phyloP scores from a whole-genome alignment of 2,113 vertebrate genomes.

The Heptranchias perlo region DNA sequence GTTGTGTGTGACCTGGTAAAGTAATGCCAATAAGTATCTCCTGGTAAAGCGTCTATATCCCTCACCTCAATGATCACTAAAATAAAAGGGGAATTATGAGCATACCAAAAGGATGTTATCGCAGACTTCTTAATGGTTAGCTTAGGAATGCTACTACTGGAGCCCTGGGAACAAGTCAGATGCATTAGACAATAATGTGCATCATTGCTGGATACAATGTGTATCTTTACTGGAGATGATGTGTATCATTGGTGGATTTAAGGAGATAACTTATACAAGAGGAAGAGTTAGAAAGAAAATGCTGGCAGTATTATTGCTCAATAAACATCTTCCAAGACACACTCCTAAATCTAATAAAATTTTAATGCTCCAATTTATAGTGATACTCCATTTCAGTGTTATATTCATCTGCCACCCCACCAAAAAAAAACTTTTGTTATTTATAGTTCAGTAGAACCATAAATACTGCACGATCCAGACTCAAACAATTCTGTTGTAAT shows the following conservation, averaged over 20 bases:
- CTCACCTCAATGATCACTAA: neutral
- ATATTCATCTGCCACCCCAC: conserved; percentile 11
- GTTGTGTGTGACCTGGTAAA: neutral
- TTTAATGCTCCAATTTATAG: conserved; percentile 16
- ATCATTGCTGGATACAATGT: neutral
- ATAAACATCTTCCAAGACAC: neutral
- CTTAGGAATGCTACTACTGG: neutral
- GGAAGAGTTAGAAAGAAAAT: neutral
- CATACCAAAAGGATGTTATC: neutral
- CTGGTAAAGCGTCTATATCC: neutral
- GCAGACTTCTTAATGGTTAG: neutral
- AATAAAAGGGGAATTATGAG: neutral
- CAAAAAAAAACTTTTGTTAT: neutral
- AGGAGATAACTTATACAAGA: neutral
- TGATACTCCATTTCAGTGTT: neutral
- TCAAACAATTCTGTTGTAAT: neutral
- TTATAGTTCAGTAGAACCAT: neutral
- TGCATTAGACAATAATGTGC: neutral
- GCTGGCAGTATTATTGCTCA: neutral
- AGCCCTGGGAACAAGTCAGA: neutral
- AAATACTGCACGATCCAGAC: neutral
- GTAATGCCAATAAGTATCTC: no score
- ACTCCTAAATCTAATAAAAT: neutral
- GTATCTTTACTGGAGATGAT: neutral
- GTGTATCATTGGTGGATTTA: neutral